Percentiles rank a stretch among this genome's conserved stretches.
These are phyloP conservation scores for Tubulanus polymorphus DNA, from an alignment of 2,888 invertebrate genomes.

Conservation along the genomic window DNA sequence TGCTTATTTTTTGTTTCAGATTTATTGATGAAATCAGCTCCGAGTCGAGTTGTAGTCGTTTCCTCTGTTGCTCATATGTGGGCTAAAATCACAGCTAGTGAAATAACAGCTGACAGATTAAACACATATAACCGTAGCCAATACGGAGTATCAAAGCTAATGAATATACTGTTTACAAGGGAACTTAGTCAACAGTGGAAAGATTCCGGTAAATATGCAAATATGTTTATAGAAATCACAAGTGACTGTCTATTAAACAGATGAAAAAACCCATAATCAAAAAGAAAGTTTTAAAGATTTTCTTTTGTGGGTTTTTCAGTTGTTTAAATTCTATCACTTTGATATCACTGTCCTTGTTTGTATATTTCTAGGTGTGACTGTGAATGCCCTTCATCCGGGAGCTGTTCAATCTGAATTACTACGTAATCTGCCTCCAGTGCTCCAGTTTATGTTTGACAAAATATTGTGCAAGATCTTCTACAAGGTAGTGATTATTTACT, in stretches of 20 bases:
- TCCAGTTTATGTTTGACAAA: constrained; percentile 4
- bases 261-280: too few species aligned
- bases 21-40: constrained; percentile 29
- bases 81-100: constrained; percentile 17
- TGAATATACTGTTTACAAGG: constrained; percentile 45
- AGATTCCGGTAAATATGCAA: constrained; percentile 18
- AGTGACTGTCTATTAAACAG: too few species aligned
- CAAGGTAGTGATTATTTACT: not conserved
- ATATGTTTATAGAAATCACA: not conserved
- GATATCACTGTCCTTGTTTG: too few species aligned
- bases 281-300: too few species aligned
- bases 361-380: constrained; percentile 30
- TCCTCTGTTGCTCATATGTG: constrained; percentile 31
- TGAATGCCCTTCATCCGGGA: constrained; percentile 36
- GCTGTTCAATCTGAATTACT: constrained; percentile 30
- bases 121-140: constrained; percentile 22
- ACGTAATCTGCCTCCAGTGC: constrained; percentile 22
- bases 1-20: too few species aligned
- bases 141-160: constrained; percentile 47
- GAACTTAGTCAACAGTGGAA: constrained; percentile 28
- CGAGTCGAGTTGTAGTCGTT: constrained; percentile 34
- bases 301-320: too few species aligned
- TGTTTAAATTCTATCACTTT: too few species aligned
- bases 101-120: not conserved
- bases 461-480: not conserved